Conservation (phyloP, 2,797 vertebrate species). For the Bradypodion pumilum region DNA sequence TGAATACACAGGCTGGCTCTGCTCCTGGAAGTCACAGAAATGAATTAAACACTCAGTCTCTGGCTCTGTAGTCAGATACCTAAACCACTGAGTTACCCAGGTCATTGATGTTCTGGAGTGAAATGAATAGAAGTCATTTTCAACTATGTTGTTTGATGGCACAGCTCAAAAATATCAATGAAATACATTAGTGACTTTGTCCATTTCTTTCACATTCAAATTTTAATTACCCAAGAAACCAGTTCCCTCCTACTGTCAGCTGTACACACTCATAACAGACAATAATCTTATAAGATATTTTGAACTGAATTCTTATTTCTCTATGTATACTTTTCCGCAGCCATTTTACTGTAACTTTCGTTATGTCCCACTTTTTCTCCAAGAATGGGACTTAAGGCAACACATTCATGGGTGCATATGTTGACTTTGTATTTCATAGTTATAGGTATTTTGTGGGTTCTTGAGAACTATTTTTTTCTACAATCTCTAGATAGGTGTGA, state of each 20-base stretch:
- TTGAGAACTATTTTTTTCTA: not conserved
- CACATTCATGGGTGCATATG: not conserved
- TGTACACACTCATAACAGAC: not conserved
- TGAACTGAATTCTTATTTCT: not conserved
- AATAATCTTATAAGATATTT: not conserved
- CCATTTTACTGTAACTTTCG: not conserved
- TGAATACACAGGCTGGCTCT: too few species aligned
- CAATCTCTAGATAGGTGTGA: not conserved
- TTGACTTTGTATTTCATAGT: not conserved
- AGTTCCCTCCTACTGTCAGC: not conserved
- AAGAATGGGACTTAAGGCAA: not conserved
- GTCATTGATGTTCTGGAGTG: not conserved
- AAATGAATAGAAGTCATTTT: not conserved
- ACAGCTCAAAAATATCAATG: not conserved
- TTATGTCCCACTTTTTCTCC: not conserved
- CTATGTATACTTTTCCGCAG: not conserved
- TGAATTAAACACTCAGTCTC: too few species aligned
- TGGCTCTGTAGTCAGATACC: too few species aligned
- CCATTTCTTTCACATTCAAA: not conserved
- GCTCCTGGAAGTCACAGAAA: too few species aligned
- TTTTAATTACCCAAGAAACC: not conserved
- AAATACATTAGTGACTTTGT: not conserved
- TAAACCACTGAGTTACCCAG: too few species aligned
- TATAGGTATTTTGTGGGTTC: not conserved
- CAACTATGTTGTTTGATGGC: not conserved